Evolutionary conservation across 1,140 invertebrate species (phyloP).

Genomic region (Tetramorium simillimum): DNA sequence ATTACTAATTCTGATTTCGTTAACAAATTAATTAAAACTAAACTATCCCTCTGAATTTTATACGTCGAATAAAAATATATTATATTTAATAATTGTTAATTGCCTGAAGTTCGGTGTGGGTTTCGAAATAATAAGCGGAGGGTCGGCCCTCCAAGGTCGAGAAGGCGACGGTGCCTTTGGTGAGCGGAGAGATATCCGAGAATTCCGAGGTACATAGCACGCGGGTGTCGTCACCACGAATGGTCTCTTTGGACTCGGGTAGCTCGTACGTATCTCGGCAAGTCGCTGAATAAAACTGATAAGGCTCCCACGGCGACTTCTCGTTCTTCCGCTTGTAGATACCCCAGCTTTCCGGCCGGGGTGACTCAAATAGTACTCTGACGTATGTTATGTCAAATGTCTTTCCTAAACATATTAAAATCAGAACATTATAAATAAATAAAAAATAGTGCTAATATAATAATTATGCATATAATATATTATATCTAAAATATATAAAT

Average conservation of each 20-base stretch:
- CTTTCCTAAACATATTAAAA: slow-evolving; percentile 89
- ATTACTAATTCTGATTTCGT: background rate
- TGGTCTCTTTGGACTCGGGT: slow-evolving; percentile 90
- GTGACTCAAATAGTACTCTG: slow-evolving; percentile 96
- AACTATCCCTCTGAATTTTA: background rate
- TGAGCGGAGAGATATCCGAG: slow-evolving; percentile 98
- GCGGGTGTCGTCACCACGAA: slow-evolving; percentile 90
- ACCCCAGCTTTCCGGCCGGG: slow-evolving; percentile 98
- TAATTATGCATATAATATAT: background rate
- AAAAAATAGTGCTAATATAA: background rate
- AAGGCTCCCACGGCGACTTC: slow-evolving; percentile 95
- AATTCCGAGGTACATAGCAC: slow-evolving; percentile 98
- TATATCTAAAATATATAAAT: background rate
- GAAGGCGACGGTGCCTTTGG: slow-evolving; percentile 98
- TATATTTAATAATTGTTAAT: slow-evolving; percentile 7
- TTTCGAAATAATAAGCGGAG: slow-evolving; percentile 96
- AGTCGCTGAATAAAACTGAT: slow-evolving; percentile 97
- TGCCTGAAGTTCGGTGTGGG: slow-evolving; percentile 95
- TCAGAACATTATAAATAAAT: background rate
- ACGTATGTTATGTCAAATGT: slow-evolving; percentile 99
- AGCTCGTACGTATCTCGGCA: slow-evolving; percentile 96
- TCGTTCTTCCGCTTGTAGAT: slow-evolving; percentile 96
- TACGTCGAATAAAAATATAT: background rate
- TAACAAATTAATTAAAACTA: slow-evolving; percentile 20
- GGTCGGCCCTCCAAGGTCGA: slow-evolving; percentile 98